Conservation (phyloP, 2,797 vertebrate species). For the Cheirogaleus major region DNA sequence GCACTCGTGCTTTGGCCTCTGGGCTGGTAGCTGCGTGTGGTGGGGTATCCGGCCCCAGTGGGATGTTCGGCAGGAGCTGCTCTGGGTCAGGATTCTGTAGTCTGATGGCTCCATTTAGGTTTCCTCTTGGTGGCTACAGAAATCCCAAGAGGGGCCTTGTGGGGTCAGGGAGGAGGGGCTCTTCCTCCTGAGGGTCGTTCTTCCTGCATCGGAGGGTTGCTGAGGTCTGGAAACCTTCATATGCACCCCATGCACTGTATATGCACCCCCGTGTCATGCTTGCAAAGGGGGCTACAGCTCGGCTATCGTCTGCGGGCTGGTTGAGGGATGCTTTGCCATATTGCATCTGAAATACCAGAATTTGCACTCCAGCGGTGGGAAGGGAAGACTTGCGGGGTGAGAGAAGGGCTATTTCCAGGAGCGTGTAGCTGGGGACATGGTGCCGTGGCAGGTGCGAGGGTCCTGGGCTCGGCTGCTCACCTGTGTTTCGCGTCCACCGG, state of each 20-base stretch:
- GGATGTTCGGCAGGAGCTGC: neutral
- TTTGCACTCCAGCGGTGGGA: neutral
- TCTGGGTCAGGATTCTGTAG: neutral
- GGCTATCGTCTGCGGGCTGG: neutral
- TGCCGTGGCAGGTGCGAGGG: neutral
- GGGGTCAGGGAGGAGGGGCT: neutral
- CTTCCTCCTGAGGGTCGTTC: neutral
- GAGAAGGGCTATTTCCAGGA: neutral
- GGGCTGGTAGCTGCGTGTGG: neutral
- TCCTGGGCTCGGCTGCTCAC: neutral
- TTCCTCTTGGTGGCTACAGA: neutral
- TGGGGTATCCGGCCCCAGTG: neutral
- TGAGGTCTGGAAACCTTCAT: neutral
- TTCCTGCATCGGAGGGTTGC: neutral
- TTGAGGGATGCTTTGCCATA: neutral
- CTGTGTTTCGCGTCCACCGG: neutral
- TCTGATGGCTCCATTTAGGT: neutral
- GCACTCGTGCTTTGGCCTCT: neutral
- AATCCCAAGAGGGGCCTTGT: neutral
- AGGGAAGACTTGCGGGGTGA: neutral
- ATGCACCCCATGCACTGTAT: fast-evolving
- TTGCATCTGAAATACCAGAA: neutral
- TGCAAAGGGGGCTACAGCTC: neutral
- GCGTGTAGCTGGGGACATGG: neutral
- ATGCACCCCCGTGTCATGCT: neutral